Evolutionary conservation across 2,888 invertebrate species (phyloP).

Genomic region (Luperina nickerlii): DNA sequence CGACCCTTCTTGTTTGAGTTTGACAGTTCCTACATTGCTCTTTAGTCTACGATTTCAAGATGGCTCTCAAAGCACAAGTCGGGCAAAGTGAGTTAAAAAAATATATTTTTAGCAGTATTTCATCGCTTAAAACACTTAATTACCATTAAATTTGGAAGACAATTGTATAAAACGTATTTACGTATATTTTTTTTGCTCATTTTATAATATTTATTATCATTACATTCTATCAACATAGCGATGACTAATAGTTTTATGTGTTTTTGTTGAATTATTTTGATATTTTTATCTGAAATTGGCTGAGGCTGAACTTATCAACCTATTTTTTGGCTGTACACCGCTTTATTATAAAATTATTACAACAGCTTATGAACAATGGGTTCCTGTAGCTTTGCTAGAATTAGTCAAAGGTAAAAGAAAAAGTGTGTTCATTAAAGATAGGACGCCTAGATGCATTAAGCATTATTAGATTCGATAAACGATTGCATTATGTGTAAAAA

Average conservation of each 20-base stretch:
- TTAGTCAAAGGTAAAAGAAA: conserved; percentile 12
- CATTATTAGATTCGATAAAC: not conserved
- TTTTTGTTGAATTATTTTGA: conserved; percentile 51
- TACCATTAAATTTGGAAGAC: not conserved
- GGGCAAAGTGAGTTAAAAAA: conserved; percentile 94
- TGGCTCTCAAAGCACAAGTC: conserved; percentile 96
- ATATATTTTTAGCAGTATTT: conserved; percentile 53
- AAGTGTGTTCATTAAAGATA: not conserved
- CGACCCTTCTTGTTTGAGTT: conserved; percentile 41
- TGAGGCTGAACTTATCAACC: conserved; percentile 3
- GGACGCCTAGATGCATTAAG: not conserved
- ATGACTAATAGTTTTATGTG: conserved; percentile 76
- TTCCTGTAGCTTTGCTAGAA: not conserved
- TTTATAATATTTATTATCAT: conserved; percentile 19
- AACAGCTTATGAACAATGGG: conserved; percentile 37
- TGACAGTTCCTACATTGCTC: conserved; percentile 48
- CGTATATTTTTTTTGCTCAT: conserved; percentile 1
- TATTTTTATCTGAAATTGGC: conserved; percentile 19
- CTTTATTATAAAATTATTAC: not conserved
- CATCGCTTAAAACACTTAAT: conserved; percentile 6
- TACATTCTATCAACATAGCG: conserved; percentile 62
- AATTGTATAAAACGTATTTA: not conserved
- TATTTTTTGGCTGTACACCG: not conserved
- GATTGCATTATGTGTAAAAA: not conserved
- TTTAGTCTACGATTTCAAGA: conserved; percentile 90